Base-by-base conservation (phyloP, 2,888 invertebrate genomes). In the Leptinotarsa rubiginosa region DNA sequence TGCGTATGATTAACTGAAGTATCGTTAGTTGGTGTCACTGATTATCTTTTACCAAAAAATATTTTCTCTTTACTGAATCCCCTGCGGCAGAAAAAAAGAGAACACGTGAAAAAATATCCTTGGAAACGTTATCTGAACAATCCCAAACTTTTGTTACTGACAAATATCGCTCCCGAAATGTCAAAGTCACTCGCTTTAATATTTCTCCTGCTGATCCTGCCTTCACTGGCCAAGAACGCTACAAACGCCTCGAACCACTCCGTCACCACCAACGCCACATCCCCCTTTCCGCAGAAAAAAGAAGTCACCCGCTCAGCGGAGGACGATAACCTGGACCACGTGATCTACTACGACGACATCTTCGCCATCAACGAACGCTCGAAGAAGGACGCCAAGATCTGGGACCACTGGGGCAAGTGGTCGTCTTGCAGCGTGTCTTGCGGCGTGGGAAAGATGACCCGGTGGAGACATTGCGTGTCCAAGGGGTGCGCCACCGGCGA, bases 341-440 rank as follows among this genome's bases (percentile, higher is more conserved):
- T 77, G 3, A 2, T 76, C n/a, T 78, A 79, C 62, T 72, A 72
- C 20, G 78, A 80, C 62, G 80, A 80, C 54, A 31, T 72, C 18
- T 18, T 70, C 3, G 72, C 47, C 10, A 50, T 73, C 31, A 76
- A 66, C 22, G 54, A 69, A 4, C 69, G 79, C 47, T 67, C 65
- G 3, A 80, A 79, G 70, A 80, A 78, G 73, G 73, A 79, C 62
- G 75, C 86, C 47, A 88, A 89, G 81, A 81, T 88, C 70, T 89
- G 89, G 89, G 89, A 88, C 79, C 87, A 87, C 69, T 89, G 89
- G 89, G 87, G 89, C 66, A 88, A 86, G 79, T 90, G 90, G 90
- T 88, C 89, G 5, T 77, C 83, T 2, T 90, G 90, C 80, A 88
- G 88, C 66, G 89, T 88, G 5, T 86, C 87, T 31, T 90, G 90